phyloP scores from a whole-genome alignment of 2,888 invertebrate genomes.

The Herminia tarsipennalis region DNA sequence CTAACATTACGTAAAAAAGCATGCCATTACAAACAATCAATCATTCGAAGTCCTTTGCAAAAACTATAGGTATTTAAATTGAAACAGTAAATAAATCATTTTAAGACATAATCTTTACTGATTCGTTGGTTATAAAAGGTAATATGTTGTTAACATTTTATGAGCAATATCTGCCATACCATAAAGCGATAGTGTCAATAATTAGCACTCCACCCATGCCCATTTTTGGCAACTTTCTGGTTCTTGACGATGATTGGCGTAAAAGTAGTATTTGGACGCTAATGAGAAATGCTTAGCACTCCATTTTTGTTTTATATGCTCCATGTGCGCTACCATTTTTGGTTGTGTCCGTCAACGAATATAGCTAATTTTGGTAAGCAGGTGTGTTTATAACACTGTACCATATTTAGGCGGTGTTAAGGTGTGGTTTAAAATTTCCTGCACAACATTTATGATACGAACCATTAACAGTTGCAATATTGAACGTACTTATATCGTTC shows the following conservation, averaged over 20 bases:
- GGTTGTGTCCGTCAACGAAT: conserved; percentile 36
- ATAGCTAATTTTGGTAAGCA: conserved; percentile 26
- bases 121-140: conserved; percentile 63
- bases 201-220: conserved; percentile 63
- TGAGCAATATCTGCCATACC: conserved; percentile 45
- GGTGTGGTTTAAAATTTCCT: no score
- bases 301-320: conserved; percentile 56
- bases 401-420: conserved; percentile 13
- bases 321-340: conserved; percentile 43
- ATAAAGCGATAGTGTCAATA: conserved; percentile 46
- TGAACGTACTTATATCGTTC: no score
- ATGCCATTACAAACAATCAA: conserved; percentile 39
- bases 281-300: conserved; percentile 63
- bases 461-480: no score
- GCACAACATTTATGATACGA: no score
- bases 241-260: conserved; percentile 55
- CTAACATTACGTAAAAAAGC: conserved; percentile 25
- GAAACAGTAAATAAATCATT: conserved; percentile 30
- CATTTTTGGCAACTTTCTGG: conserved; percentile 54
- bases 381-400: conserved; percentile 32
- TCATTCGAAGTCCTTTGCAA: conserved; percentile 19
- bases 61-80: conserved; percentile 16
- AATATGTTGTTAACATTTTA: conserved; percentile 58
- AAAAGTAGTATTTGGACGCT: conserved; percentile 46
- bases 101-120: conserved; percentile 33